Evolutionary conservation across 1,140 invertebrate species (phyloP).

Genomic region (Temnothorax longispinosus): DNA sequence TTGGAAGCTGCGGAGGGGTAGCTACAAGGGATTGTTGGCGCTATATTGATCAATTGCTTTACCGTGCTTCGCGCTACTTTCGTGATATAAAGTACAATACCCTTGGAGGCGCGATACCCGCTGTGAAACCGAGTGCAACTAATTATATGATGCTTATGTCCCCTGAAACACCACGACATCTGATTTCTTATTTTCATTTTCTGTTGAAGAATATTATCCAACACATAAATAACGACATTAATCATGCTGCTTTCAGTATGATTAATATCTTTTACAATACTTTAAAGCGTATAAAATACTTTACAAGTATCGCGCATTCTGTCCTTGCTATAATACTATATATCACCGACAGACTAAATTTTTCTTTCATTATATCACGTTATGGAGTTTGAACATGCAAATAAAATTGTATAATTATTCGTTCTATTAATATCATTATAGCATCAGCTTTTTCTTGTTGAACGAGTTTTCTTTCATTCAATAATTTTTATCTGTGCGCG

Average conservation of each 20-base stretch:
- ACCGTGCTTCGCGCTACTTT: conserved; percentile 85
- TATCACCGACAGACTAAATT: background rate
- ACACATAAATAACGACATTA: background rate
- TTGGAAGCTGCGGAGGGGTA: conserved; percentile 71
- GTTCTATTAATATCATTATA: background rate
- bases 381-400: background rate
- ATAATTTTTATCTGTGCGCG: conserved; percentile 59
- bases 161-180: conserved; percentile 47
- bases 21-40: conserved; percentile 81
- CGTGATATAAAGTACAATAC: conserved; percentile 81
- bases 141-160: conserved; percentile 82
- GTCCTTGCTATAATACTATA: background rate
- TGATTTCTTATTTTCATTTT: background rate
- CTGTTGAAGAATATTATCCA: background rate
- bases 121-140: conserved; percentile 79
- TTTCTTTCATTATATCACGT: background rate
- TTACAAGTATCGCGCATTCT: background rate
- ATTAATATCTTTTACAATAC: background rate
- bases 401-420: background rate
- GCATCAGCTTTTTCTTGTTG: background rate
- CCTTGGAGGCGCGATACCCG: conserved; percentile 77
- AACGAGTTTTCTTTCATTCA: background rate
- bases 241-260: background rate
- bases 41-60: conserved; percentile 86
- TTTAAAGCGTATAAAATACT: background rate